A percentile compares a stretch with the other conserved stretches of the same genome.
Evolutionary conservation across 2,113 vertebrate species (phyloP).

Genomic region (Excalfactoria chinensis): DNA sequence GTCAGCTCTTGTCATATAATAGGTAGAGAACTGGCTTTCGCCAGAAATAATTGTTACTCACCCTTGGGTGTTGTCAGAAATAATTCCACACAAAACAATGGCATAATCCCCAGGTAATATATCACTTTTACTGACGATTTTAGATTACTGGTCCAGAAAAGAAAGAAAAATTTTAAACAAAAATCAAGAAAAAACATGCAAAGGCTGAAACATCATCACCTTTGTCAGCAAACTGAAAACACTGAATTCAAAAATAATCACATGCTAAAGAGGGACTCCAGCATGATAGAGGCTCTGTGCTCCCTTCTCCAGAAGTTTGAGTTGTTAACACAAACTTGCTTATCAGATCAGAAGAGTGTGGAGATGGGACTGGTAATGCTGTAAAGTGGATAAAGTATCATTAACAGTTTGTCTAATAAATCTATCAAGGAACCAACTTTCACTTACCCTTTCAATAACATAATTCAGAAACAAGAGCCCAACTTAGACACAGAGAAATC

Average conservation of each 20-base stretch:
- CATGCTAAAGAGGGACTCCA: not conserved
- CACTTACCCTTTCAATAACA: not conserved
- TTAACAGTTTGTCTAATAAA: not conserved
- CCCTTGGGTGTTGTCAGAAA: conserved; percentile 31
- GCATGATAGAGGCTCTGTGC: not conserved
- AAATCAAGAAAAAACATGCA: not conserved
- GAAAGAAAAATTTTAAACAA: not conserved
- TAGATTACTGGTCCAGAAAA: not conserved
- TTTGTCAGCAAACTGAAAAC: conserved; percentile 14
- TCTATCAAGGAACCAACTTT: not conserved
- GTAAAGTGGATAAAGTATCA: not conserved
- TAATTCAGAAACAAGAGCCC: not conserved
- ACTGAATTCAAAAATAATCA: not conserved
- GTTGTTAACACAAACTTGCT: not conserved
- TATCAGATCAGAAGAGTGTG: not conserved
- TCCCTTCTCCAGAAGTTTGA: not conserved
- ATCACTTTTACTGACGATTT: not conserved
- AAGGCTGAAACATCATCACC: not conserved
- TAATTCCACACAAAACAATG: not conserved
- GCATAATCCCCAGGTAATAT: not conserved
- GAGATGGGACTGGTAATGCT: not conserved
- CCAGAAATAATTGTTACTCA: conserved; percentile 22
- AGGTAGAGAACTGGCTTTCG: not conserved
- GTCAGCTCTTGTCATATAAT: not conserved
- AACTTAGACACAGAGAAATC: not conserved